Evolutionary conservation across 1,140 invertebrate genomes (phyloP).

Genomic region (Helicorthomorpha holstii): DNA sequence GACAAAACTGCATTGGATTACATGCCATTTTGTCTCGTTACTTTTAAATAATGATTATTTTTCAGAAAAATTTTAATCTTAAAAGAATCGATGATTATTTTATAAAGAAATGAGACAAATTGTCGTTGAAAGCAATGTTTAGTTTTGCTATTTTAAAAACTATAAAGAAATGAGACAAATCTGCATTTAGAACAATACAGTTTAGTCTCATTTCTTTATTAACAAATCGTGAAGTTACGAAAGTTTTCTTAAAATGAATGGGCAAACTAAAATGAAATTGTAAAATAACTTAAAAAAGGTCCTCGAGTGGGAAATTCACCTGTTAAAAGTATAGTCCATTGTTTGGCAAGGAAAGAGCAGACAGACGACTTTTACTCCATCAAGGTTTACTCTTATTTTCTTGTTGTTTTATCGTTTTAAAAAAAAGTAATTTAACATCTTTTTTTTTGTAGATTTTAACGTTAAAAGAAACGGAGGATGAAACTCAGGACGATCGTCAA

Average conservation of each 20-base stretch:
- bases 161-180: too few species aligned
- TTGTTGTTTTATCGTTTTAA: too few species aligned
- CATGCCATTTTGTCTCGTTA: too few species aligned
- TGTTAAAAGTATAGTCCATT: conserved; percentile 60
- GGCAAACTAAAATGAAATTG: not conserved
- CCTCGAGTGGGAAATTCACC: conserved; percentile 53
- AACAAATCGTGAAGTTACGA: not conserved
- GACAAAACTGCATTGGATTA: too few species aligned
- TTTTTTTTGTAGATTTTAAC: conserved; percentile 30
- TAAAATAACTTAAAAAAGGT: conserved; percentile 23
- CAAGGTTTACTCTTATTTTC: conserved; percentile 39
- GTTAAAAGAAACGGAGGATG: conserved; percentile 35
- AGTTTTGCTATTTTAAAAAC: too few species aligned
- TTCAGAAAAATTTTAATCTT: too few species aligned
- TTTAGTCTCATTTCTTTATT: too few species aligned
- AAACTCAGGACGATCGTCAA: conserved; percentile 57
- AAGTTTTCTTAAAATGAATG: not conserved
- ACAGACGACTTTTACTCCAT: conserved; percentile 58
- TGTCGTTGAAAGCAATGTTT: too few species aligned
- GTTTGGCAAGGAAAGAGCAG: conserved; percentile 49
- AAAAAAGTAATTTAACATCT: too few species aligned
- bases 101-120: too few species aligned
- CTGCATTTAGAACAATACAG: not conserved
- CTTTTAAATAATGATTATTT: too few species aligned
- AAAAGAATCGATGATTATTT: too few species aligned